Evolutionary conservation across 2,113 vertebrate species (phyloP).

Genomic region (Antechinus flavipes): DNA sequence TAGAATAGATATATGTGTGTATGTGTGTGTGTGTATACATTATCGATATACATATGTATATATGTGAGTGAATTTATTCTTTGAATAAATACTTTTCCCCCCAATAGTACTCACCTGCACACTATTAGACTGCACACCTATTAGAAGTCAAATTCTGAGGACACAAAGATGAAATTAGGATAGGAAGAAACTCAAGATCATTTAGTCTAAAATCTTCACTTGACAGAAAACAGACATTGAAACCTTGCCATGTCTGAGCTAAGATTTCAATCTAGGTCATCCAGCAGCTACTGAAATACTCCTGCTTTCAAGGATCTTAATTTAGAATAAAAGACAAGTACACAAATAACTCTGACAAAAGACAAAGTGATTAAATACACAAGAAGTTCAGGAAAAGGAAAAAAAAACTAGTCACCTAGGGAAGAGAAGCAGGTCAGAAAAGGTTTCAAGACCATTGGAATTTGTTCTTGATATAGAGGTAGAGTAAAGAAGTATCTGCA

Average conservation of each 20-base stretch:
- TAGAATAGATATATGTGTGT: too few relatives aligned
- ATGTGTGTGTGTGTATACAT: too few relatives aligned
- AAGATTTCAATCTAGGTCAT: neutral
- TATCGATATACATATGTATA: too few relatives aligned
- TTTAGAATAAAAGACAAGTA: neutral
- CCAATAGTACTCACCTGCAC: neutral
- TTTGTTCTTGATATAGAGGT: neutral
- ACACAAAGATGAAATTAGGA: neutral
- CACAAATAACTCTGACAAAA: neutral
- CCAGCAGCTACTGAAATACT: neutral
- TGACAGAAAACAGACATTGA: neutral
- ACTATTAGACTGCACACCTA: neutral
- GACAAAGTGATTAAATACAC: neutral
- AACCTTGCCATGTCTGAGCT: neutral
- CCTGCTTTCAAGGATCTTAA: neutral
- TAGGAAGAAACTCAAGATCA: neutral
- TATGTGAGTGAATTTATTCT: too few relatives aligned
- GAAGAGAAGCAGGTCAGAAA: neutral
- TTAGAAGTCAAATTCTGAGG: neutral
- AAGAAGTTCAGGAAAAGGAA: neutral
- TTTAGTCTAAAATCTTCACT: neutral
- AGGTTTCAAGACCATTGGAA: neutral
- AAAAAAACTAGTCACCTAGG: neutral
- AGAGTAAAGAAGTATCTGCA: neutral
- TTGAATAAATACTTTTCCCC: too few relatives aligned